Conservation (phyloP, 2,888 invertebrate species). For the Trypoxylon attenuatum region DNA sequence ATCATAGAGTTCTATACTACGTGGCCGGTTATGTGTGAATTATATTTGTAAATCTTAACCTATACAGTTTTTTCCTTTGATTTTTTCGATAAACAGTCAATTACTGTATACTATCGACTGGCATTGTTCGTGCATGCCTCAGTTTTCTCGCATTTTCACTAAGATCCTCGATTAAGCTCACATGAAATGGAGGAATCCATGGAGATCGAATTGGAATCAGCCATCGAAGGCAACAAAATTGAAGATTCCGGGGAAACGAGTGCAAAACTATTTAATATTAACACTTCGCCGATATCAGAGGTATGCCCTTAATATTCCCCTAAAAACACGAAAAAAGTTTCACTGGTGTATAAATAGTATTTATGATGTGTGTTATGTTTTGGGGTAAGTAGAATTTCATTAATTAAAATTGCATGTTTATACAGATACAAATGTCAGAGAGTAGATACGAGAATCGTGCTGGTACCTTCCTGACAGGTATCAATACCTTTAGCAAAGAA, state of each 20-base stretch:
- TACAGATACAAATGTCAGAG: slow-evolving; percentile 41
- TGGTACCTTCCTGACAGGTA: slow-evolving; percentile 74
- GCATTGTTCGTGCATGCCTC: slow-evolving; percentile 1
- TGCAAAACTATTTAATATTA: slow-evolving; percentile 11
- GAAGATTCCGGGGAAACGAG: slow-evolving; percentile 13
- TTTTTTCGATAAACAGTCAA: slow-evolving; percentile 19
- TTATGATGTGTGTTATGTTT: too few relatives aligned
- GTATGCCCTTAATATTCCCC: slow-evolving; percentile 16
- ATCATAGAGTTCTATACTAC: background rate
- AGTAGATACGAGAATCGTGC: slow-evolving; percentile 65
- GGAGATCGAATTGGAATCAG: slow-evolving; percentile 73
- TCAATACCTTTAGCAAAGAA: slow-evolving; percentile 76
- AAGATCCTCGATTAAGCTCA: background rate
- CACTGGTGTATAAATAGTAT: background rate
- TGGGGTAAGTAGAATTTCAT: too few relatives aligned
- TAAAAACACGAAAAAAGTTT: background rate
- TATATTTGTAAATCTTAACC: slow-evolving; percentile 46
- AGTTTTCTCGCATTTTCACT: background rate
- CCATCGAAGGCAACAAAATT: slow-evolving; percentile 11
- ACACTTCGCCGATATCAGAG: slow-evolving; percentile 17
- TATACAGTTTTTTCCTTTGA: slow-evolving; percentile 24
- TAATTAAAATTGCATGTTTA: background rate
- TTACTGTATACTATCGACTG: background rate
- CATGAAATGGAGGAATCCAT: slow-evolving; percentile 75
- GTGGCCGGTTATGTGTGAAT: background rate